Evolutionary conservation across 2,888 invertebrate species (phyloP).

Genomic region (Monochamus alternatus): DNA sequence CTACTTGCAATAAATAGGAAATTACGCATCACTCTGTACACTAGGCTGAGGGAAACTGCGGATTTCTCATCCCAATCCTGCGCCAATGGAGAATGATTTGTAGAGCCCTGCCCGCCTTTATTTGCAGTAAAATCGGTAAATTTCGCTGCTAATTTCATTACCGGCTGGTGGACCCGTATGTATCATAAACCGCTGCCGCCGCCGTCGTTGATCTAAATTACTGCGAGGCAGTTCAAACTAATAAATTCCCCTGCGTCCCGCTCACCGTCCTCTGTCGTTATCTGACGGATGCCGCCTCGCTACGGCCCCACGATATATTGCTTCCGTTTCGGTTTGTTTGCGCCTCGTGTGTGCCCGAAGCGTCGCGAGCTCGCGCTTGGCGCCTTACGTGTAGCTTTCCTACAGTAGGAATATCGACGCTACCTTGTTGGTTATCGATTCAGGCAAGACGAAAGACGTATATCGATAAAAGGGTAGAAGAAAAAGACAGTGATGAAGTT

Average conservation of each 20-base stretch:
- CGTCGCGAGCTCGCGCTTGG: no score
- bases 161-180: constrained; percentile 5
- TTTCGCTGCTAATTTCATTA: constrained; percentile 26
- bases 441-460: no score
- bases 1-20: no score
- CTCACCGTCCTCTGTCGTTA: constrained; percentile 22
- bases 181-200: constrained; percentile 11
- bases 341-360: background rate
- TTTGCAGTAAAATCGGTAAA: constrained; percentile 23
- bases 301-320: constrained; percentile 27
- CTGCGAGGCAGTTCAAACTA: constrained; percentile 20
- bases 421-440: no score
- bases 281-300: constrained; percentile 14
- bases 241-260: constrained; percentile 18
- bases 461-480: no score
- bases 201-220: constrained; percentile 15
- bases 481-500: no score
- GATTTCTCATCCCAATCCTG: background rate
- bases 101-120: constrained; percentile 3
- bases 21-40: no score
- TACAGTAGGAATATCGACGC: no score
- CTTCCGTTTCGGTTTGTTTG: constrained; percentile 28
- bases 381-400: no score
- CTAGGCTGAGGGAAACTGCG: no score
- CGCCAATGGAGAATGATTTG: background rate